phyloP scores from a whole-genome alignment of 1,140 invertebrate species.

The Holotrichia oblita region DNA sequence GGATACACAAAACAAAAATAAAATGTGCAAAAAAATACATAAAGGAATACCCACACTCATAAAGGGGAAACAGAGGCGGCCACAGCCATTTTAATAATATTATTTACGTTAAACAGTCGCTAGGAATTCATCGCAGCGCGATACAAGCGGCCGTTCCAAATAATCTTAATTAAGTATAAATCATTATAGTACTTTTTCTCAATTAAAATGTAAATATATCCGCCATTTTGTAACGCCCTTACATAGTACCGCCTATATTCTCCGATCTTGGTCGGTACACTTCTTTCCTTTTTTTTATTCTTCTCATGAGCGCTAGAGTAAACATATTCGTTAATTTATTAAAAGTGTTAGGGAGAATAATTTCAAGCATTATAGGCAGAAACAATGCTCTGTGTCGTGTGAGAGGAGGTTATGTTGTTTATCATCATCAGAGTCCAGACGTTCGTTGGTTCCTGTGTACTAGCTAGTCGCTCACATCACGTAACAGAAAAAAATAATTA shows the following conservation, averaged over 20 bases:
- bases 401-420: neutral
- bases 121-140: neutral
- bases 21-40: too few relatives aligned
- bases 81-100: conserved; percentile 7
- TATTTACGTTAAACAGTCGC: neutral
- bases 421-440: neutral
- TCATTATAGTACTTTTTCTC: conserved; percentile 35
- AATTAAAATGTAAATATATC: conserved; percentile 40
- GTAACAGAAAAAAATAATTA: conserved; percentile 35
- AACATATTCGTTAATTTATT: conserved; percentile 32
- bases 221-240: conserved; percentile 38
- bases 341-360: neutral
- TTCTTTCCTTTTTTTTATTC: neutral
- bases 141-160: neutral
- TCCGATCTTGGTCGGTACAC: neutral
- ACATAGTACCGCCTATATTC: neutral
- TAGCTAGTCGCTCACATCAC: neutral
- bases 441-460: neutral
- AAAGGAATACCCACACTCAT: neutral
- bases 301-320: neutral
- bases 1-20: too few relatives aligned
- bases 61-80: neutral
- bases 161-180: conserved; percentile 41
- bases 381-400: neutral
- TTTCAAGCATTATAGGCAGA: conserved; percentile 17